A percentile compares a stretch with the other conserved stretches of the same genome.
phyloP scores from a whole-genome alignment of 1,140 invertebrate species.

The Palaemon carinicauda region DNA sequence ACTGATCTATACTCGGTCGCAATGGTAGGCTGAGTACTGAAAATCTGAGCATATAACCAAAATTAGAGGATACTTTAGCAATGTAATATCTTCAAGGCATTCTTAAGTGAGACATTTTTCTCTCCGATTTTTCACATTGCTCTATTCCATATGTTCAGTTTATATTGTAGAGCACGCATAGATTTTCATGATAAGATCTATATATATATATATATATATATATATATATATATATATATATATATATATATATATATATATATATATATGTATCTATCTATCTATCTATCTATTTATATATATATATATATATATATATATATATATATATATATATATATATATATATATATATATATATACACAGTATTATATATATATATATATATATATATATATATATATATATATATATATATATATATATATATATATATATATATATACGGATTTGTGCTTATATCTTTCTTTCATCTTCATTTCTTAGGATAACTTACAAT shows the following conservation, averaged over 20 bases:
- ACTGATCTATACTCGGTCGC: too few species aligned
- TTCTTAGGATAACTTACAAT: too few species aligned
- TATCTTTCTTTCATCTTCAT: too few species aligned
- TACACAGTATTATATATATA: not conserved
- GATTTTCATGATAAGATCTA: too few species aligned
- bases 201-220: not conserved
- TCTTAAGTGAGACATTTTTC: too few species aligned
- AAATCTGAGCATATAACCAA: too few species aligned
- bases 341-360: not conserved
- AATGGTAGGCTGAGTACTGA: too few species aligned
- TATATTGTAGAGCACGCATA: too few species aligned
- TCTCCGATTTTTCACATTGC: too few species aligned
- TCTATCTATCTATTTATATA: not conserved
- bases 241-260: not conserved
- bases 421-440: not conserved
- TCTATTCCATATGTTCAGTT: too few species aligned
- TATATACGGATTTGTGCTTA: not conserved
- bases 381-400: constrained; percentile 10
- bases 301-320: not conserved
- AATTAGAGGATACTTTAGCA: too few species aligned
- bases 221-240: not conserved
- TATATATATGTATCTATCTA: not conserved
- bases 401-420: constrained; percentile 21
- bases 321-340: constrained; percentile 6
- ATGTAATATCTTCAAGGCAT: too few species aligned